These are phyloP conservation scores for Kryptolebias marmoratus DNA, from an alignment of 2,113 vertebrate genomes.

Conservation along the genomic window DNA sequence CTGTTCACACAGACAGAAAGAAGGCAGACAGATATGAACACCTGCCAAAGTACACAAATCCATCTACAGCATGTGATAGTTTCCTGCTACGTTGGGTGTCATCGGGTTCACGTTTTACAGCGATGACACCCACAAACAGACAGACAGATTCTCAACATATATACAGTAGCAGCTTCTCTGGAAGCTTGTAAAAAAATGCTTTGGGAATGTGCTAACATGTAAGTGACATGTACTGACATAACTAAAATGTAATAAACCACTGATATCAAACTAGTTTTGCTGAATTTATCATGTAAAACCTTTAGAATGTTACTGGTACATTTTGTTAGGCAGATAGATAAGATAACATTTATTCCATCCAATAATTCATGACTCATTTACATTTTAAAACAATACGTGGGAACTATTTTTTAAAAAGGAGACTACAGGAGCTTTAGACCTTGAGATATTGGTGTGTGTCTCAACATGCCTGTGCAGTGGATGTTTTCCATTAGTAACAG, in stretches of 20 bases:
- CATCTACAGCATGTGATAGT: not conserved
- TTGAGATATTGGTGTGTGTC: slow-evolving; percentile 12
- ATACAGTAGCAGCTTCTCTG: not conserved
- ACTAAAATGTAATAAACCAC: not conserved
- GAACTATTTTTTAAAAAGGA: not conserved
- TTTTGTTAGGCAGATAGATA: not conserved
- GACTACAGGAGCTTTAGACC: not conserved
- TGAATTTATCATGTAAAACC: not conserved
- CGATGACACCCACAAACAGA: not conserved
- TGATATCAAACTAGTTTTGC: not conserved
- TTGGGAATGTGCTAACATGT: not conserved
- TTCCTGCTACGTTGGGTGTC: not conserved
- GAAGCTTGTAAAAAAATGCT: not conserved
- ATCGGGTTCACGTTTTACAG: not conserved
- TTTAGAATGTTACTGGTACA: not conserved
- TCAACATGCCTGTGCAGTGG: slow-evolving; percentile 18
- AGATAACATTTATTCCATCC: not conserved
- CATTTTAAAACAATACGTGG: not conserved
- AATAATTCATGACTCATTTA: not conserved
- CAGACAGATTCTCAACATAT: not conserved
- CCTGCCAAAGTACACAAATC: not conserved
- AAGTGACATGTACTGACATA: not conserved
- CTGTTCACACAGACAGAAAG: not conserved
- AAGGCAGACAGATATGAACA: not conserved
- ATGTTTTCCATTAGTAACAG: slow-evolving; percentile 62